Evolutionary conservation across 2,113 vertebrate genomes (phyloP).

Genomic region (Forbesichthys papilliferus): DNA sequence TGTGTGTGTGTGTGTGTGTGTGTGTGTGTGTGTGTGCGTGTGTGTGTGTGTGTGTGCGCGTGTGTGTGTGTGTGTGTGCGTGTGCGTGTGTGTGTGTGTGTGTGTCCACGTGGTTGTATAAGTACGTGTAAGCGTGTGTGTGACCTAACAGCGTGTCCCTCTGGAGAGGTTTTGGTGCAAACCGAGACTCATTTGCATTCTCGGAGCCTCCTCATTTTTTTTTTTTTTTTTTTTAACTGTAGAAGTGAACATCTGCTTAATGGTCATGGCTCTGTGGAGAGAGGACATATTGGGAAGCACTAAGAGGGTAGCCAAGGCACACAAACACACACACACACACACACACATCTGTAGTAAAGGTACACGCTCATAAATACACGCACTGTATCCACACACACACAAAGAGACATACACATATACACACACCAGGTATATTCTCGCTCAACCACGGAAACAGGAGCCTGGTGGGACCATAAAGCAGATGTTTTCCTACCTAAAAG

Average conservation of each 20-base stretch:
- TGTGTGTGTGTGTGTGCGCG: background rate
- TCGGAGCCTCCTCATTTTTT: constrained; percentile 52
- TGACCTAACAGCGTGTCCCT: constrained; percentile 66
- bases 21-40: constrained; percentile 16
- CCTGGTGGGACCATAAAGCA: constrained; percentile 68
- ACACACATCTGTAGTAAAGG: background rate
- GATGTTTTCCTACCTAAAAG: constrained; percentile 65
- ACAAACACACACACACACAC: constrained; percentile 8
- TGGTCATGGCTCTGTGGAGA: constrained; percentile 77
- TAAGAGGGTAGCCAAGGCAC: constrained; percentile 61
- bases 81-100: constrained; percentile 20
- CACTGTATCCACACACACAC: background rate
- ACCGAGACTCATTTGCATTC: constrained; percentile 72
- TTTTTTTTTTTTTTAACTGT: constrained; percentile 40
- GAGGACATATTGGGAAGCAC: constrained; percentile 66
- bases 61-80: background rate
- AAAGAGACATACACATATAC: background rate
- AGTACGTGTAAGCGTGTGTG: constrained; percentile 31
- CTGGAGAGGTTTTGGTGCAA: constrained; percentile 65
- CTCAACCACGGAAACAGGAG: constrained; percentile 49
- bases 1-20: constrained; percentile 30
- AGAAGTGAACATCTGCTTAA: constrained; percentile 76
- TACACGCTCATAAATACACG: background rate
- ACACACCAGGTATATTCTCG: constrained; percentile 52
- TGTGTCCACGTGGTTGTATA: constrained; percentile 9